Evolutionary conservation across 2,797 vertebrate genomes (phyloP), one percentile per base, ranked within the genome.

Genomic region (Eulemur mongoz): DNA sequence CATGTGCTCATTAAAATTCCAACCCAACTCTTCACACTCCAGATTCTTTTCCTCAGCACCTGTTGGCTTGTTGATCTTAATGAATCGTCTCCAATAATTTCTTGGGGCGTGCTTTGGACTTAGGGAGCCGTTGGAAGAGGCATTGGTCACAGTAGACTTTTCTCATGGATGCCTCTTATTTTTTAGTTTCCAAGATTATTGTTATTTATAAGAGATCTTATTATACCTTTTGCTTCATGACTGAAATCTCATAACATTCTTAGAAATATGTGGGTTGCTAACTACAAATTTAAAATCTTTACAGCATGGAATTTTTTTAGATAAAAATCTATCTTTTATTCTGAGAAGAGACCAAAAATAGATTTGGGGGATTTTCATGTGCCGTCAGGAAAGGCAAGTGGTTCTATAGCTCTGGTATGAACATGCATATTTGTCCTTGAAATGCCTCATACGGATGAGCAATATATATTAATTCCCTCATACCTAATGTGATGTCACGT

Each of bases 211-310:
- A 95, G 89, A 83, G 13, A 40, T 23, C 93, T 96, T 94, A 92
- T 84, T 95, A 83, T 94, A 75, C 57, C 50, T 93, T 97, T 96
- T 25, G 9, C 73, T 97, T 94, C 81, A 48, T 85, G 90, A 90
- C 70, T 83, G 45, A 97, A 95, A 90, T 93, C 87, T 85, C n/a
- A 45, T 82, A 96, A 82, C 15, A 84, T 93, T 89, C 92, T 96
- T 94, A 87, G 81, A 96, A 97, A 92, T 92, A 73, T n/a, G 61
- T 94, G 32, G 93, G 67, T 76, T 91, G 88, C 15, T 73, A 83
- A 92, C n/a, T 80, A 81, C 81, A 92, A 78, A 93, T 91, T 94
- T 82, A 91, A 96, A 92, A 95, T 93, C 78, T 85, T 80, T 89
- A 89, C 30, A 88, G 32, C 59, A 63, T 90, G 61, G n/a, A 79